These are phyloP conservation scores for Lepas anatifera DNA, from an alignment of 2,888 invertebrate species.

Conservation along the genomic window DNA sequence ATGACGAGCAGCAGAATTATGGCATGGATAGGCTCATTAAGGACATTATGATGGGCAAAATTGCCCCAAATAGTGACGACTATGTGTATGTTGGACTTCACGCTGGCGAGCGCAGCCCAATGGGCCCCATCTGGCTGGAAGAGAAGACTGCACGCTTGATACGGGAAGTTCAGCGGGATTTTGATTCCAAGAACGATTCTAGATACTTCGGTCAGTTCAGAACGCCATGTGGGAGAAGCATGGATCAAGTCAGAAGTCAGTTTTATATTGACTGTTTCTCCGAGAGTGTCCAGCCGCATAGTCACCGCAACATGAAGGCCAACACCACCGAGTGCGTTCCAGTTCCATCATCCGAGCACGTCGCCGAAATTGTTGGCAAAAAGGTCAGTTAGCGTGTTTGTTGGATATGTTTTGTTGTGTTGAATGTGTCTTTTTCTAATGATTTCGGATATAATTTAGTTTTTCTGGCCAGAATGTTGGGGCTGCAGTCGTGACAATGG, in stretches of 20 bases:
- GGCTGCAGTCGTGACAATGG: too few relatives aligned
- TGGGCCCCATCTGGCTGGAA: background rate
- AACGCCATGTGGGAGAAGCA: background rate
- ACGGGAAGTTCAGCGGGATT: background rate
- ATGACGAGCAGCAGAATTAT: background rate
- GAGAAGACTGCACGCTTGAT: background rate
- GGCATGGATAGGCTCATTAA: background rate
- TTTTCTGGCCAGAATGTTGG: too few relatives aligned
- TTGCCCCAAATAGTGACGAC: background rate
- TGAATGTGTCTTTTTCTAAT: too few relatives aligned
- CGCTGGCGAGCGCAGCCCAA: background rate
- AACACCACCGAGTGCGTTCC: slow-evolving; percentile 99
- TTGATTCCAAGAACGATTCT: background rate
- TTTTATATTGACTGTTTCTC: slow-evolving; percentile 8
- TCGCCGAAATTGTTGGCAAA: slow-evolving; percentile 98
- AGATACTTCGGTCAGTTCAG: background rate
- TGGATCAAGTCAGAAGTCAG: background rate
- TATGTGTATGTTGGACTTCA: background rate
- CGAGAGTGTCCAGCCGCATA: background rate
- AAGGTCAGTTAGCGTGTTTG: slow-evolving; percentile 90
- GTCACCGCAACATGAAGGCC: slow-evolving; percentile 1
- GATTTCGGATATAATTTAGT: too few relatives aligned
- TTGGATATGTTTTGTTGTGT: too few relatives aligned
- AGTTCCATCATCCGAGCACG: slow-evolving; percentile 99
- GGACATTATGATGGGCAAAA: background rate